These are phyloP conservation scores for Cosmorhoe ocellata DNA, from an alignment of 2,888 invertebrate genomes.

Conservation along the genomic window DNA sequence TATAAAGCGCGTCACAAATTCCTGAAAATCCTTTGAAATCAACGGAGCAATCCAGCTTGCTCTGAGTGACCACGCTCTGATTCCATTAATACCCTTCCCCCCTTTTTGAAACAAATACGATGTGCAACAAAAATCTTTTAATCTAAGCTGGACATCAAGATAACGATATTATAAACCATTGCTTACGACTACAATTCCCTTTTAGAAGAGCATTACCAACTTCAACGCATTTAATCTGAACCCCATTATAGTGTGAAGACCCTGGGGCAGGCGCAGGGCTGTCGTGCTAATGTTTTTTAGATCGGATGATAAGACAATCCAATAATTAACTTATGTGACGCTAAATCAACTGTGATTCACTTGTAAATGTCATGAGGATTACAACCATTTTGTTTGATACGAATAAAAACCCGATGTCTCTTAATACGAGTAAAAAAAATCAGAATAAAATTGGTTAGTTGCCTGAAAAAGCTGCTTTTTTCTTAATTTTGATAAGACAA, in stretches of 20 bases:
- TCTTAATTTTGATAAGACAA: too few species aligned
- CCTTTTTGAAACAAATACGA: slow-evolving; percentile 41
- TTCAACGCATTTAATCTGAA: slow-evolving; percentile 70
- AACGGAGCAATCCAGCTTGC: slow-evolving; percentile 50
- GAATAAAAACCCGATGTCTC: too few species aligned
- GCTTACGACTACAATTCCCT: slow-evolving; percentile 72
- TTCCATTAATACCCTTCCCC: slow-evolving; percentile 59
- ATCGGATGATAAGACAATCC: slow-evolving; percentile 42
- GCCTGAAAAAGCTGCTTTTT: too few species aligned
- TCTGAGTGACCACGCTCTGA: slow-evolving; percentile 61
- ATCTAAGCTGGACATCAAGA: slow-evolving; percentile 70
- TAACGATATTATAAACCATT: slow-evolving; percentile 75
- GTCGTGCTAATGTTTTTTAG: slow-evolving; percentile 44
- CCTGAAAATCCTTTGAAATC: slow-evolving; percentile 67
- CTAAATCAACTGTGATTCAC: slow-evolving; percentile 35
- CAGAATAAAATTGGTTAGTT: too few species aligned
- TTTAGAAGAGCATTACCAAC: slow-evolving; percentile 71
- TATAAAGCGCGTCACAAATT: slow-evolving; percentile 54
- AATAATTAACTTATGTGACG: slow-evolving; percentile 38
- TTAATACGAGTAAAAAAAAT: too few species aligned
- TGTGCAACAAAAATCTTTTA: slow-evolving; percentile 62
- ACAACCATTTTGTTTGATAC: too few species aligned
- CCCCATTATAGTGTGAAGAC: slow-evolving; percentile 59
- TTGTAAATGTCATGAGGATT: slow-evolving; percentile 25
- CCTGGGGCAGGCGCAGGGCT: slow-evolving; percentile 45